phyloP scores from a whole-genome alignment of 2,888 invertebrate species.

The Tanypteryx hageni region DNA sequence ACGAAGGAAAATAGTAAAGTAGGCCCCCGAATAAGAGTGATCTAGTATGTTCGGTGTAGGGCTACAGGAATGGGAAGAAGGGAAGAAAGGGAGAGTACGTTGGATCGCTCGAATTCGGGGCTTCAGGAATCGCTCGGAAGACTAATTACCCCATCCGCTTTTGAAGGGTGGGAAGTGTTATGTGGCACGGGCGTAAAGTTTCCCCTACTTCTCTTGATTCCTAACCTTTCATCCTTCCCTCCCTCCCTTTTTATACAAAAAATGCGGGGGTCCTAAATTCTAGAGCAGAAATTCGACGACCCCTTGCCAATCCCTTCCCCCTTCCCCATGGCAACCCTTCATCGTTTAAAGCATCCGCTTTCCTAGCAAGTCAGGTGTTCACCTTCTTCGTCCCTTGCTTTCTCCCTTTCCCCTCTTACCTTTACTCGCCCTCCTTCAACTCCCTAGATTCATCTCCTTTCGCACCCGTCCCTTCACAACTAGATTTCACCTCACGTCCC shows the following conservation, averaged over 20 bases:
- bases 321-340: not conserved
- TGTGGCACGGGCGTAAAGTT: constrained; percentile 8
- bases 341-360: not conserved
- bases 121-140: constrained; percentile 17
- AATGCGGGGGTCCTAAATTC: not conserved
- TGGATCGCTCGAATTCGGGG: constrained; percentile 13
- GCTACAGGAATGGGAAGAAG: too few relatives aligned
- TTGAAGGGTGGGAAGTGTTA: constrained; percentile 12
- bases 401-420: too few relatives aligned
- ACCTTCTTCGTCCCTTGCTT: not conserved
- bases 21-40: not conserved
- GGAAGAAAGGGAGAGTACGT: not conserved
- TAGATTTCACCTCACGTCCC: not conserved
- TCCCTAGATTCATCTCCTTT: not conserved
- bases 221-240: constrained; percentile 32
- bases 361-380: not conserved
- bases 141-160: constrained; percentile 14
- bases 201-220: not conserved
- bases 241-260: not conserved
- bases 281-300: not conserved
- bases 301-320: not conserved
- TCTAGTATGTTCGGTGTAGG: not conserved
- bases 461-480: not conserved
- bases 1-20: not conserved
- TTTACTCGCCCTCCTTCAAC: not conserved